Evolutionary conservation across 1,140 invertebrate species (phyloP).

Genomic region (Drosophila repleta): DNA sequence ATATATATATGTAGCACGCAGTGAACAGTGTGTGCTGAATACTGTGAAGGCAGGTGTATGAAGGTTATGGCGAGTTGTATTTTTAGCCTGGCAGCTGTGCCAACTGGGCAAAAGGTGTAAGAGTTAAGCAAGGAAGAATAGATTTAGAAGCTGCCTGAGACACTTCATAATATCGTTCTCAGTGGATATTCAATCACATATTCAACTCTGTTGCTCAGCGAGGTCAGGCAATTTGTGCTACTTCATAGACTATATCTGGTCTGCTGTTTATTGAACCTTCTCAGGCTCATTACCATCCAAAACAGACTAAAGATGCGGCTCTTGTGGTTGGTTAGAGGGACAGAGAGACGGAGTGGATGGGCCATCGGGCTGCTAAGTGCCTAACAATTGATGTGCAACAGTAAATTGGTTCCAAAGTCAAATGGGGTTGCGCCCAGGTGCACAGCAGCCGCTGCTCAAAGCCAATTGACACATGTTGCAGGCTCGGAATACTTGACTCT

Average conservation of each 20-base stretch:
- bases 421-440: slow-evolving; percentile 22
- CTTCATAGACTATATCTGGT: too few species aligned
- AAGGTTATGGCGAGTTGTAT: too few species aligned
- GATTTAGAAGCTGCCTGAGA: too few species aligned
- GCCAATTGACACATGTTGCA: slow-evolving; percentile 66
- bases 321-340: neutral
- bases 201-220: too few species aligned
- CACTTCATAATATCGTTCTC: too few species aligned
- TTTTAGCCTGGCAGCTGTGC: too few species aligned
- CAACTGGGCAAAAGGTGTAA: too few species aligned
- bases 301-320: neutral
- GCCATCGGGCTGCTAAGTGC: neutral
- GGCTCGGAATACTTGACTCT: slow-evolving; percentile 15
- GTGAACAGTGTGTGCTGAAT: too few species aligned
- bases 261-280: neutral
- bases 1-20: neutral
- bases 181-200: too few species aligned
- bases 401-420: slow-evolving; percentile 41
- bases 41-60: too few species aligned
- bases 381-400: slow-evolving; percentile 44
- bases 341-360: neutral
- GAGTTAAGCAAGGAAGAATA: too few species aligned
- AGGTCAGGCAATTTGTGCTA: too few species aligned
- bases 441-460: slow-evolving; percentile 26
- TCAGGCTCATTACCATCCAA: slow-evolving; percentile 13